phyloP scores from a whole-genome alignment of 2,797 vertebrate species.

The Spatula clypeata region DNA sequence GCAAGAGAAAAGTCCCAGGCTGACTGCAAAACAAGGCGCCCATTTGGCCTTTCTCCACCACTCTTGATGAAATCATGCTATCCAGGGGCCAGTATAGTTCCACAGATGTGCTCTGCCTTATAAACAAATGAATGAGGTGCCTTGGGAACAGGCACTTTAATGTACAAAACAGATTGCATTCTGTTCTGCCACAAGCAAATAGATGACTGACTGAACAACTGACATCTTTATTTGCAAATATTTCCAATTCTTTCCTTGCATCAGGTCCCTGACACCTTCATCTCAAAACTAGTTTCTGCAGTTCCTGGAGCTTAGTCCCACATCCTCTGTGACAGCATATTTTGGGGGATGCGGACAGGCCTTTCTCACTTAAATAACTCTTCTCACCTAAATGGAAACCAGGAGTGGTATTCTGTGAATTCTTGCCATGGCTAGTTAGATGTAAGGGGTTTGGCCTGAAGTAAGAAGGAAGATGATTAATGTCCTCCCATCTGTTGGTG shows the following conservation, averaged over 20 bases:
- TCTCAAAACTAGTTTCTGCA: neutral
- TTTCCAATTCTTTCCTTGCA: neutral
- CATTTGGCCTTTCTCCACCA: conserved; percentile 68
- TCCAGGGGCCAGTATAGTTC: conserved; percentile 77
- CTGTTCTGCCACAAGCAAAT: neutral
- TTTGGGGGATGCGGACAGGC: neutral
- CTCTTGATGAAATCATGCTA: conserved; percentile 82
- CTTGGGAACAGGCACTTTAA: conserved; percentile 71
- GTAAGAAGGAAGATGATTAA: neutral
- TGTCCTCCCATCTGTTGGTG: neutral
- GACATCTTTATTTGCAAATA: neutral
- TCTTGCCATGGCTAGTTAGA: neutral
- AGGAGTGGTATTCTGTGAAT: neutral
- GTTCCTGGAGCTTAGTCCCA: neutral
- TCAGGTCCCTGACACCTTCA: neutral
- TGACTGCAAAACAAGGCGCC: conserved; percentile 27
- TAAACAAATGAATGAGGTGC: conserved; percentile 68
- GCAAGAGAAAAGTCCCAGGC: neutral
- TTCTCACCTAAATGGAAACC: neutral
- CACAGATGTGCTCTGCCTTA: conserved; percentile 84
- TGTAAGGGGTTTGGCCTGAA: neutral
- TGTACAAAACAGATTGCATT: conserved; percentile 56
- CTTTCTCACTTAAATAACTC: neutral
- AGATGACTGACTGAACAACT: neutral
- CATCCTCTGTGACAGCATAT: accelerated